Base-by-base conservation (phyloP, 2,113 vertebrate genomes). In the Oceanites oceanicus region DNA sequence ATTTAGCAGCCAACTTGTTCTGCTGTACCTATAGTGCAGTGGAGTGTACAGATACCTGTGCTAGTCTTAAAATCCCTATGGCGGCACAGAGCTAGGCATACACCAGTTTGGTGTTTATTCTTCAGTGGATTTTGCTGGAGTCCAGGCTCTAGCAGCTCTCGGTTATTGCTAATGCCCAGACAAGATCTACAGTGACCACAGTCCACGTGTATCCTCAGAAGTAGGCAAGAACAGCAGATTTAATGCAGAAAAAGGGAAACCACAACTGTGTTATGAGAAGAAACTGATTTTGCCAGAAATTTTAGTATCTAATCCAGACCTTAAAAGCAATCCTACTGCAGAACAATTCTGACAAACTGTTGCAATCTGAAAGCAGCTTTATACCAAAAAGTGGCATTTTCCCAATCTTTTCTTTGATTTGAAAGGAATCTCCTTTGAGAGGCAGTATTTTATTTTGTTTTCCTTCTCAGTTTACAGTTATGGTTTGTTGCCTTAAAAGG, bases 11-110 rank as follows among this genome's bases (percentile, higher is more conserved):
- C 45, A 74, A 0, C 47, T 5, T 30, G n/a, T 26, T 34, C 38
- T 76, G 80, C 59, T 83, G 53, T 29, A 49, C 45, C 59, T 61
- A 11, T 40, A 75, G 63, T 91, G 68, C 59, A 81, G 23, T 11
- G 40, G 2, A 52, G 20, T 1, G 36, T 29, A 30, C 34, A 74
- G 17, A 34, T 32, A 53, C 1, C 6, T 10, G 15, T 8, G 47
- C 1, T 3, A 25, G 27, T 25, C 14, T 30, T 34, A 62, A 47
- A 53, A 63, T 4, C 22, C 26, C 42, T 0, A 1, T 0, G 5
- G 47, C n/a, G 52, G 61, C 42, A 50, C 47, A 30, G 42, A 56
- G 59, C 21, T 9, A 34, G 52, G 44, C 0, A 0, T 16, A 13
- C 1, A 47, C 36, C 25, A 17, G 9, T 4, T 13, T 0, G 4